These are phyloP conservation scores for Brachynemurus nebulosus DNA, from an alignment of 2,888 invertebrate genomes.

Conservation along the genomic window DNA sequence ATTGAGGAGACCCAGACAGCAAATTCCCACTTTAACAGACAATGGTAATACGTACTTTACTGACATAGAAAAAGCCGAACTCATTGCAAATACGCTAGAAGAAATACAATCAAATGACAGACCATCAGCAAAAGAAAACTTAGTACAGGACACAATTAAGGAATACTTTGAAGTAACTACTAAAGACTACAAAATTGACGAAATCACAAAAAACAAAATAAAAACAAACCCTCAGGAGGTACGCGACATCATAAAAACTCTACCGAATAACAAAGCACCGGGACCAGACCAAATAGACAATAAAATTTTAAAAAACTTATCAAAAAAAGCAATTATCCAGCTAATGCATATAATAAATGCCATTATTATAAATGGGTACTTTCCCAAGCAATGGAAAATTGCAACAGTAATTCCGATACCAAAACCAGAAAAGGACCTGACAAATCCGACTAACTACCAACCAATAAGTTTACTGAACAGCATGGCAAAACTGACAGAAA, in stretches of 20 bases:
- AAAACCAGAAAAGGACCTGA: background rate
- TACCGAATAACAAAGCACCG: background rate
- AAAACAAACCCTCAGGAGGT: too few species aligned
- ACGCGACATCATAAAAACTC: background rate
- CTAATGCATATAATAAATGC: background rate
- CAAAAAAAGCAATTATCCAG: background rate
- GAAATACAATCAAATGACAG: too few species aligned
- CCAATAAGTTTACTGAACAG: background rate
- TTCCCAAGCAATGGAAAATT: background rate
- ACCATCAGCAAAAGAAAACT: too few species aligned
- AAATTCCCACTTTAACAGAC: too few species aligned
- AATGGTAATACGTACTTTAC: too few species aligned
- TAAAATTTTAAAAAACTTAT: background rate
- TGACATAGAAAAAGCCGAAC: too few species aligned
- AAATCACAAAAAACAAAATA: too few species aligned
- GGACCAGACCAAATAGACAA: background rate
- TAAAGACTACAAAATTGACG: too few species aligned
- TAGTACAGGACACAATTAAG: too few species aligned
- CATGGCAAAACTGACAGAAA: background rate
- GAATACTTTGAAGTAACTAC: too few species aligned
- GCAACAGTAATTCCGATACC: background rate
- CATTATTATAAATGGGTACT: background rate
- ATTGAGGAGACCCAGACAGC: too few species aligned
- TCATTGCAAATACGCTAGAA: too few species aligned
- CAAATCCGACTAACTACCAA: background rate